A percentile compares a stretch with the other conserved stretches of the same genome.
Evolutionary conservation across 2,888 invertebrate species (phyloP).

Genomic region (Dasysyrphus tricinctus): DNA sequence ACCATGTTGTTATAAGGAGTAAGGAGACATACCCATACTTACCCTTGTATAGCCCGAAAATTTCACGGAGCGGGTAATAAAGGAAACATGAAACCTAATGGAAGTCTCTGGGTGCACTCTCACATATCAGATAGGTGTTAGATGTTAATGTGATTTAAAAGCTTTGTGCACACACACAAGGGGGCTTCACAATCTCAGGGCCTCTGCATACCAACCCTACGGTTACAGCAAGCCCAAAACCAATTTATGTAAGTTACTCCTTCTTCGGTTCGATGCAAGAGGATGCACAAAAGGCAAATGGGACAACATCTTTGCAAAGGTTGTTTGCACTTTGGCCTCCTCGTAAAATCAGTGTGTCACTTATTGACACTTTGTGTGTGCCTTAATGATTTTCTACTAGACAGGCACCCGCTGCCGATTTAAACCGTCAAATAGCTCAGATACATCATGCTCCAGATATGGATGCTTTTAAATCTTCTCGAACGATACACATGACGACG

Average conservation of each 20-base stretch:
- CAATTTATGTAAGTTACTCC: conserved; percentile 52
- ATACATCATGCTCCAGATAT: conserved; percentile 13
- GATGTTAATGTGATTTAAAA: conserved; percentile 75
- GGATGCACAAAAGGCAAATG: conserved; percentile 37
- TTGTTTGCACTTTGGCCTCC: conserved; percentile 58
- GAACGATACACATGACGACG: neutral
- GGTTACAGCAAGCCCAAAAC: neutral
- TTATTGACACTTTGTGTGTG: conserved; percentile 61
- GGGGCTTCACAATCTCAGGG: conserved; percentile 46
- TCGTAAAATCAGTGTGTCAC: conserved; percentile 58
- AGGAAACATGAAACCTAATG: conserved; percentile 74
- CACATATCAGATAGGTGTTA: conserved; percentile 69
- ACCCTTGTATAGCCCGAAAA: conserved; percentile 37
- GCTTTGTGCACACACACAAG: conserved; percentile 55
- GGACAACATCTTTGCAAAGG: conserved; percentile 42
- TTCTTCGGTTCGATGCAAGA: conserved; percentile 4
- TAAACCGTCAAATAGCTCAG: conserved; percentile 21
- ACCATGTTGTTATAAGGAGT: conserved; percentile 53
- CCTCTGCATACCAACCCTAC: neutral
- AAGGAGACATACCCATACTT: conserved; percentile 20
- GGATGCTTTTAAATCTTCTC: conserved; percentile 51
- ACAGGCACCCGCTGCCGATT: conserved; percentile 30
- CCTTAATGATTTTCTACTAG: conserved; percentile 51
- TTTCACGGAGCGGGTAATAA: conserved; percentile 70
- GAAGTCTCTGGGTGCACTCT: conserved; percentile 72